Evolutionary conservation across 2,888 invertebrate species (phyloP).

Genomic region (Eugnorisma glareosa): DNA sequence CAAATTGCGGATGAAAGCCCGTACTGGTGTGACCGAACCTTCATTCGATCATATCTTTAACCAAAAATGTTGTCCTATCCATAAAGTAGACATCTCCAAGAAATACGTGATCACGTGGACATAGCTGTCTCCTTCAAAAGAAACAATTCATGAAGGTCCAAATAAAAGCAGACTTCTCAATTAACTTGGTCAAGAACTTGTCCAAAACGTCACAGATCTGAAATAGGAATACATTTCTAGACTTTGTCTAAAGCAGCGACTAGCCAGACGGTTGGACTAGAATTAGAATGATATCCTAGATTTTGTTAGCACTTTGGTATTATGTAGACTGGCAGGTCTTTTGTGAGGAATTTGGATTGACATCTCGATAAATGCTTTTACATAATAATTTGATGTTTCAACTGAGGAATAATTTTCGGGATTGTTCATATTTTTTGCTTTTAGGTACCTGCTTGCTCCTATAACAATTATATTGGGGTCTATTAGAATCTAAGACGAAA

Average conservation of each 20-base stretch:
- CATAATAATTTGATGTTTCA: slow-evolving; percentile 25
- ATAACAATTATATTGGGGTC: neutral
- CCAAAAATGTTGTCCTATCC: neutral
- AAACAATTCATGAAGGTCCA: neutral
- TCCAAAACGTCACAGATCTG: slow-evolving; percentile 41
- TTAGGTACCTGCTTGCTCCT: neutral
- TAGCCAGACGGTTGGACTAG: slow-evolving; percentile 22
- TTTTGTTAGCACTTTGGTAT: slow-evolving; percentile 37
- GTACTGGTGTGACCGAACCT: neutral
- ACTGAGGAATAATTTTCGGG: slow-evolving; percentile 8
- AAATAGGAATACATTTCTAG: slow-evolving; percentile 47
- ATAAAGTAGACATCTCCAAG: neutral
- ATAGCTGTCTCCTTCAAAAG: neutral
- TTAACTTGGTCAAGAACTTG: slow-evolving; percentile 38
- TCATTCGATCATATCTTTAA: neutral
- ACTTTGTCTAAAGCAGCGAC: slow-evolving; percentile 29
- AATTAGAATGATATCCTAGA: slow-evolving; percentile 50
- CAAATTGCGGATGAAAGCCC: neutral
- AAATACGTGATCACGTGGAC: neutral
- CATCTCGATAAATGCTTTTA: slow-evolving; percentile 50
- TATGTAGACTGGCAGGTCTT: slow-evolving; percentile 35
- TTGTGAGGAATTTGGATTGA: slow-evolving; percentile 49
- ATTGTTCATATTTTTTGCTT: neutral
- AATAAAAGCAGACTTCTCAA: slow-evolving; percentile 19
- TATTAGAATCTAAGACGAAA: neutral